Base-by-base conservation (phyloP, 2,888 invertebrate species). In the Trichopoda pennipes region DNA sequence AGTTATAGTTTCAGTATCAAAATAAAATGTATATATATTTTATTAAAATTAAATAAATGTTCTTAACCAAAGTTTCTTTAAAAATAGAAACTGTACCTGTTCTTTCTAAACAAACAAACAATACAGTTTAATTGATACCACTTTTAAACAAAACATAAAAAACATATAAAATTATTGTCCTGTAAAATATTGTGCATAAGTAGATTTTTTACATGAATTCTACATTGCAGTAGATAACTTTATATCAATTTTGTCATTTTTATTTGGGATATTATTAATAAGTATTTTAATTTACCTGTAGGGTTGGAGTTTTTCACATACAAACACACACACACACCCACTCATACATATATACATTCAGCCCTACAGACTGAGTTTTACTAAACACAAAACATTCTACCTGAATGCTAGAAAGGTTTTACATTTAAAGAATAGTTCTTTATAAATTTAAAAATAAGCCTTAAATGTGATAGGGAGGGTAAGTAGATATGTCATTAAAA, bases 41-140 rank as follows among this genome's bases (percentile, higher is more conserved):
- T 61, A 21, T 0, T 6, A 44, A 61, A 32, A 3, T 1, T 16
- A 60, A 21, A n/a, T n/a, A n/a, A 21, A 9, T 1, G 4, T 23
- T 38, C 21, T 60, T 3, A 23, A 38, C 38, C 3, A 32, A 32
- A 42, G 10, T 53, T 66, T 42, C 42, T 38, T 2, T 38, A 1
- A 51, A 38, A 6, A 42, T 38, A 53, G 69, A 28, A 69, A 75
- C 80, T 80, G 80, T 74, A 80, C 80, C 21, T 79, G 38, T 42
- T 17, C 28, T 38, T 68, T 0, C 38, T 38, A 53, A 28, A 56
- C 17, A 0, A 32, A 16, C 3, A 56, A 38, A 47, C 23, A n/a
- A 17, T 32, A 44, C n/a, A 12, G 12, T 73, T 73, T 53, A 44
- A 63, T 73, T 61, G 42, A 53, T 63, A 19, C 17, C 14, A 12